These are phyloP conservation scores for Drosophila triauraria DNA, from an alignment of 1,140 invertebrate species.

Conservation along the genomic window DNA sequence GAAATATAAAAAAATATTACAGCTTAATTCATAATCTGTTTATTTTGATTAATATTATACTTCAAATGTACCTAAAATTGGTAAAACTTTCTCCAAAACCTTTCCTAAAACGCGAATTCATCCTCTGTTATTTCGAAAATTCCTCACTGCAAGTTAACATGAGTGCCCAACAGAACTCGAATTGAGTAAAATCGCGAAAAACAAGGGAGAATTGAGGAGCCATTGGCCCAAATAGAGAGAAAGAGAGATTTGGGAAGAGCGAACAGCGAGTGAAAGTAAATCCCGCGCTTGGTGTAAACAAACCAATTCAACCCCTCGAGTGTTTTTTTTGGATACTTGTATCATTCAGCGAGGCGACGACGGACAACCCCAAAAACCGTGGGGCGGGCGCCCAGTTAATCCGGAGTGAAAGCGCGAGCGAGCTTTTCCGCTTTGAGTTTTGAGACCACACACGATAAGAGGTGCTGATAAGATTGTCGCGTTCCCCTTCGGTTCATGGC, in stretches of 20 bases:
- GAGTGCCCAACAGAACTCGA: not conserved
- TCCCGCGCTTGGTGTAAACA: conserved; percentile 67
- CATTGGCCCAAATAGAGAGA: conserved; percentile 2
- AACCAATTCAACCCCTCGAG: conserved; percentile 81
- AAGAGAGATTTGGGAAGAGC: conserved; percentile 24
- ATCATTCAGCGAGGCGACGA: conserved; percentile 56
- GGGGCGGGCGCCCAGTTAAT: conserved; percentile 18
- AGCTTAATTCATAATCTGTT: not conserved
- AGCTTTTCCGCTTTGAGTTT: conserved; percentile 52
- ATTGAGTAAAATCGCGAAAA: conserved; percentile 31
- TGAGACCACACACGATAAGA: conserved; percentile 34
- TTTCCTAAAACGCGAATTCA: not conserved
- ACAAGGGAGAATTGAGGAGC: conserved; percentile 49
- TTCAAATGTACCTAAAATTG: not conserved
- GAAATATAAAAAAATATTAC: too few relatives aligned
- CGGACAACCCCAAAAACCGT: conserved; percentile 64
- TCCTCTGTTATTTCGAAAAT: not conserved
- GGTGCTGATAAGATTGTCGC: conserved; percentile 38
- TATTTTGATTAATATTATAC: not conserved
- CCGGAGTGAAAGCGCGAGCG: conserved; percentile 49
- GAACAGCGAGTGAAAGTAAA: conserved; percentile 3
- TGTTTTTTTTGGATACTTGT: conserved; percentile 58
- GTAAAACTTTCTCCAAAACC: not conserved
- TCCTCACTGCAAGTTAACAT: not conserved
- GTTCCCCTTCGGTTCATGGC: conserved; percentile 6